Conservation (phyloP, 2,797 vertebrate genomes). For the Chelon auratus region DNA sequence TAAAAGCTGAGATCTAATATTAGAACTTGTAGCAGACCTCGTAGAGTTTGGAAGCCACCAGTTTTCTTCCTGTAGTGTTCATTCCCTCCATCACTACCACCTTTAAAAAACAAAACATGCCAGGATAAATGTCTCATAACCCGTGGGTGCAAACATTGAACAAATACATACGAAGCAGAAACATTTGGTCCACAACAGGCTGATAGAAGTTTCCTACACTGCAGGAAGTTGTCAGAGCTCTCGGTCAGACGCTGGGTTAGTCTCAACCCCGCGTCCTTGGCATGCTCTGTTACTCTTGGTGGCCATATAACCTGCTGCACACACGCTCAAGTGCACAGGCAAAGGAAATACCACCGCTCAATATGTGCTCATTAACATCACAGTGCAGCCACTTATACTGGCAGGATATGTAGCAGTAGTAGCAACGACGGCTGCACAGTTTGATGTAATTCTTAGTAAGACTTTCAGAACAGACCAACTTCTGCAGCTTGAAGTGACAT, state of each 20-base stretch:
- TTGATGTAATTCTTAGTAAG: background rate
- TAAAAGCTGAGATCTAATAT: background rate
- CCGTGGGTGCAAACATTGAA: background rate
- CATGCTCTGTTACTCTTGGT: constrained; percentile 80
- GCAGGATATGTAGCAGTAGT: too few species aligned
- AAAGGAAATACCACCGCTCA: constrained; percentile 76
- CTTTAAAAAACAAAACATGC: constrained; percentile 65
- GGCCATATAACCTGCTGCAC: constrained; percentile 77
- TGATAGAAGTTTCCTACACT: background rate
- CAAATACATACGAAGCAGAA: background rate
- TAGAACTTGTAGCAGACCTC: constrained; percentile 81
- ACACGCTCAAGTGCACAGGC: constrained; percentile 74
- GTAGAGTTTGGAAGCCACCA: constrained; percentile 89
- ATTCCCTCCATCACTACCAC: constrained; percentile 92
- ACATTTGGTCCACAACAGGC: background rate
- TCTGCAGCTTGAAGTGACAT: background rate
- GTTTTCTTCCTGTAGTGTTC: constrained; percentile 87
- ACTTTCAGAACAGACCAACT: background rate
- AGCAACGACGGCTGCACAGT: too few species aligned
- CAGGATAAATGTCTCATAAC: background rate
- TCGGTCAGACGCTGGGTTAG: constrained; percentile 76
- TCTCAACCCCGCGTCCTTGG: constrained; percentile 75
- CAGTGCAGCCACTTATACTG: too few species aligned
- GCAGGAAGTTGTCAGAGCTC: constrained; percentile 73
- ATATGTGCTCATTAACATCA: background rate